Evolutionary conservation across 2,888 invertebrate species (phyloP).

Genomic region (Sisyra terminalis): DNA sequence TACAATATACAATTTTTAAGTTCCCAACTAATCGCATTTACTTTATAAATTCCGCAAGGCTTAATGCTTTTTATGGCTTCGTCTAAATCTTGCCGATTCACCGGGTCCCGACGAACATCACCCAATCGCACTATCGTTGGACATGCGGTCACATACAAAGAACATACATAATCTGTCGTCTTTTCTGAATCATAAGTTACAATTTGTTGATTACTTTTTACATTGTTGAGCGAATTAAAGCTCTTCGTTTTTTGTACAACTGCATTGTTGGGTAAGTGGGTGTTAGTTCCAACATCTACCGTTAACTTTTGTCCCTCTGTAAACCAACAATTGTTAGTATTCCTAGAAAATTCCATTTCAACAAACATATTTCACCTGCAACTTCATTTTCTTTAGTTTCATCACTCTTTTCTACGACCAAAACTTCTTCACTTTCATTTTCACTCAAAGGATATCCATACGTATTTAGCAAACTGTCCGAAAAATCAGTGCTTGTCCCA

Average conservation of each 20-base stretch:
- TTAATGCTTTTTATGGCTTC: neutral
- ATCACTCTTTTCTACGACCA: no score
- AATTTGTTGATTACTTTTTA: neutral
- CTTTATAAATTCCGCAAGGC: slow-evolving; percentile 2
- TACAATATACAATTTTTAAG: neutral
- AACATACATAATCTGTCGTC: slow-evolving; percentile 8
- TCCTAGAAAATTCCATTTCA: no score
- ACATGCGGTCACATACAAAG: slow-evolving; percentile 11
- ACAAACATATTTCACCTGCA: no score
- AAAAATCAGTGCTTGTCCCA: no score
- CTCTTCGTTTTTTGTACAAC: neutral
- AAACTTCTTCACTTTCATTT: no score
- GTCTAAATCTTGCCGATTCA: neutral
- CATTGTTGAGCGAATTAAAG: neutral
- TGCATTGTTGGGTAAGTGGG: neutral
- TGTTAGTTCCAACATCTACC: no score
- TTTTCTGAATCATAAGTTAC: no score
- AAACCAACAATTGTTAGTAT: no score
- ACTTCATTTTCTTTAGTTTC: no score
- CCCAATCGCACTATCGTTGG: slow-evolving; percentile 4
- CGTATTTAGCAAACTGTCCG: no score
- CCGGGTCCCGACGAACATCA: neutral
- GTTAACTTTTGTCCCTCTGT: no score
- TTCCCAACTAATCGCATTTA: neutral
- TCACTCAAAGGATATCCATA: no score